Conservation (phyloP, 2,113 vertebrate species). For the Cephalopholis sonnerati region DNA sequence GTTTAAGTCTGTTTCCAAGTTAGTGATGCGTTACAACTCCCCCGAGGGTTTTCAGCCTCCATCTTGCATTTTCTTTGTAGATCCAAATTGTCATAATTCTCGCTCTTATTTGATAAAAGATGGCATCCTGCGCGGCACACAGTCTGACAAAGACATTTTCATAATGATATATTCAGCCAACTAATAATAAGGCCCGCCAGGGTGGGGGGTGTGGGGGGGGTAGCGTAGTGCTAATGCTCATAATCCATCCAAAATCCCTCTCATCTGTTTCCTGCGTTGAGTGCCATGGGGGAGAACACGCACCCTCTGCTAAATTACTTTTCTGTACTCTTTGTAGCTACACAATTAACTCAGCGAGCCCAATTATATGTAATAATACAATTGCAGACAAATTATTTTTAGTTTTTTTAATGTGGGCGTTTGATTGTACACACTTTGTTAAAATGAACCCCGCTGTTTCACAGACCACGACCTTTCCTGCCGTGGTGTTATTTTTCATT, state of each 20-base stretch:
- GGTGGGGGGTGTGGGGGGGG: neutral
- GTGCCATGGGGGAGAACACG: slow-evolving; percentile 42
- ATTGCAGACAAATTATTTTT: neutral
- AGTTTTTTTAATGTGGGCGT: neutral
- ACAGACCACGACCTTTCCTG: neutral
- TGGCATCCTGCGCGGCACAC: slow-evolving; percentile 10
- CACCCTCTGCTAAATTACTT: slow-evolving; percentile 41
- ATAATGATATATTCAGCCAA: slow-evolving; percentile 55
- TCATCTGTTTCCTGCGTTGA: slow-evolving; percentile 52
- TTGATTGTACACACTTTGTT: slow-evolving; percentile 13
- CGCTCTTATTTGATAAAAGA: slow-evolving; percentile 46
- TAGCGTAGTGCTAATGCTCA: slow-evolving; percentile 38
- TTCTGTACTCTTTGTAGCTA: slow-evolving; percentile 25
- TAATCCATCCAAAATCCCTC: slow-evolving; percentile 55
- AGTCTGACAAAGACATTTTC: slow-evolving; percentile 46
- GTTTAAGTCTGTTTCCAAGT: neutral
- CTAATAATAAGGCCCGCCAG: slow-evolving; percentile 50
- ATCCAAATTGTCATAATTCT: slow-evolving; percentile 32
- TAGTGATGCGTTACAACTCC: neutral
- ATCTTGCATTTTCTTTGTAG: neutral
- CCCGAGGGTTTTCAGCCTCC: neutral
- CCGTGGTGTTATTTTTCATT: neutral
- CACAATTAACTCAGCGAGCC: slow-evolving; percentile 23
- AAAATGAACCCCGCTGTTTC: neutral
- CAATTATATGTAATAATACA: slow-evolving; percentile 21